Conservation (phyloP, 2,797 vertebrate genomes). For the Monodelphis domestica region DNA sequence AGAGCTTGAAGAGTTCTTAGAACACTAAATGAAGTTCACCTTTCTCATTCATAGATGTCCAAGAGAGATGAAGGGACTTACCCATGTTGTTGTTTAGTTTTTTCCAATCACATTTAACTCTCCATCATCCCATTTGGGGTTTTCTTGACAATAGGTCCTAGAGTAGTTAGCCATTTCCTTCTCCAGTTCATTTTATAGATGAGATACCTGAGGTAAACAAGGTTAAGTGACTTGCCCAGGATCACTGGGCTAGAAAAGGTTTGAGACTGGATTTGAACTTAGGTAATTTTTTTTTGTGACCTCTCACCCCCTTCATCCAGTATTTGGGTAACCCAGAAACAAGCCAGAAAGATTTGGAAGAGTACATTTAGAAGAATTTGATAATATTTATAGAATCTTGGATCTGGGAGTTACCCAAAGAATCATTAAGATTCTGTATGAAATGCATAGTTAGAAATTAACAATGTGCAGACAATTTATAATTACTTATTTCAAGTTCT, state of each 20-base stretch:
- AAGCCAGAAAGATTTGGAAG: constrained; percentile 11
- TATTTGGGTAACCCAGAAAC: neutral
- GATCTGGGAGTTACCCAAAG: neutral
- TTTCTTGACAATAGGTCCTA: too few relatives aligned
- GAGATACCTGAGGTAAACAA: too few relatives aligned
- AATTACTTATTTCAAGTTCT: constrained; percentile 44
- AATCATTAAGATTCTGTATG: neutral
- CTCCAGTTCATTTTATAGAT: too few relatives aligned
- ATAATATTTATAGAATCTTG: neutral
- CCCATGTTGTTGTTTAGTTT: too few relatives aligned
- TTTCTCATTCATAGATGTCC: neutral
- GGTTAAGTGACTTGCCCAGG: too few relatives aligned
- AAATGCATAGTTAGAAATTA: neutral
- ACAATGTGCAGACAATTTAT: constrained; percentile 21
- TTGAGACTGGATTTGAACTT: too few relatives aligned
- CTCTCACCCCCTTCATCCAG: neutral
- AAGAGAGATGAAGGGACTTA: neutral
- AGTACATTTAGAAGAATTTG: constrained; percentile 34
- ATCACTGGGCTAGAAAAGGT: too few relatives aligned
- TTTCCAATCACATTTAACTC: too few relatives aligned
- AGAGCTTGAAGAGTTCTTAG: neutral
- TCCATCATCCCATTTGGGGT: too few relatives aligned
- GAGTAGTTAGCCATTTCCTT: too few relatives aligned
- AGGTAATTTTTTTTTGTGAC: neutral
- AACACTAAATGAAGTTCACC: neutral